Conservation (phyloP, 1,140 invertebrate species). For the Apis cerana region DNA sequence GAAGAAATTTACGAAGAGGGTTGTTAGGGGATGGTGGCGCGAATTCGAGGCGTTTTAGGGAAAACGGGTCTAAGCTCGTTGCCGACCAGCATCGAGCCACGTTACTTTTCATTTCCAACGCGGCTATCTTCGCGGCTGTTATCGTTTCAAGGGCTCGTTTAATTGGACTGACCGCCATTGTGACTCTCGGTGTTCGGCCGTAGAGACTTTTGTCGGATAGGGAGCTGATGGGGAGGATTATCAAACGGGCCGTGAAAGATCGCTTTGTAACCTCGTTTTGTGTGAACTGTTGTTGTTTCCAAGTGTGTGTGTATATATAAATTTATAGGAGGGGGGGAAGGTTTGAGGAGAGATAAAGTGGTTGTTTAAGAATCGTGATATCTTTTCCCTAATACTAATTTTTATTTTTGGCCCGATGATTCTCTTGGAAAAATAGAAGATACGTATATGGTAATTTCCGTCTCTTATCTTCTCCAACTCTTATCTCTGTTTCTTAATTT, state of each 20-base stretch:
- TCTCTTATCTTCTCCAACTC: too few relatives aligned
- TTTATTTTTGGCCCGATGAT: too few relatives aligned
- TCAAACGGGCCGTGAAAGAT: neutral
- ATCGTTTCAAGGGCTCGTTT: conserved; percentile 3
- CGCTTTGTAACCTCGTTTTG: neutral
- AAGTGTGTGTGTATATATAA: too few relatives aligned
- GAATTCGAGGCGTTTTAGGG: conserved; percentile 25
- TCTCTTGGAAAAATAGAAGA: too few relatives aligned
- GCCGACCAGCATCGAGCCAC: conserved; percentile 5
- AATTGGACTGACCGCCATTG: neutral
- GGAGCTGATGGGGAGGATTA: neutral
- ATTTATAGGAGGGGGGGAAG: too few relatives aligned
- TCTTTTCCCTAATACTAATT: too few relatives aligned
- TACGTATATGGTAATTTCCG: too few relatives aligned
- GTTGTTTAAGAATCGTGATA: too few relatives aligned
- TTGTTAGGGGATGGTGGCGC: conserved; percentile 53
- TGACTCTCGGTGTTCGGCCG: too few relatives aligned
- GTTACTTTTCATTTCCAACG: conserved; percentile 23
- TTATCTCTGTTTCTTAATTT: too few relatives aligned
- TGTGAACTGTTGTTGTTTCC: neutral
- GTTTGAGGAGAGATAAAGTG: too few relatives aligned
- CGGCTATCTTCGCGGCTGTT: neutral
- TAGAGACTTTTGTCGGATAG: neutral
- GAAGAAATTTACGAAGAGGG: conserved; percentile 44
- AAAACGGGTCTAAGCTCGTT: neutral